Evolutionary conservation across 2,797 vertebrate species (phyloP).

Genomic region (Hirundo rustica): DNA sequence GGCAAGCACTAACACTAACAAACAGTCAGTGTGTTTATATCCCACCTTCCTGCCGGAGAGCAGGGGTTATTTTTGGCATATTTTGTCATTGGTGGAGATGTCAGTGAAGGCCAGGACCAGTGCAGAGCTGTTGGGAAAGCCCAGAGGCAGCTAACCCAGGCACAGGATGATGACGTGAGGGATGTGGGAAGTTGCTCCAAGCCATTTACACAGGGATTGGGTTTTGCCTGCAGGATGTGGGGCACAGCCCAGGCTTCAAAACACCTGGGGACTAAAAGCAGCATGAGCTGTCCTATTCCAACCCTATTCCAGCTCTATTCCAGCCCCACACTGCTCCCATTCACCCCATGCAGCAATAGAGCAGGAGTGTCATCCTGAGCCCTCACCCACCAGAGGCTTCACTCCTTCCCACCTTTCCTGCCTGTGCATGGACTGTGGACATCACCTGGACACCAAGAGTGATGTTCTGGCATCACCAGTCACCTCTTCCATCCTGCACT

Average conservation of each 20-base stretch:
- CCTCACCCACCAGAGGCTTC: neutral
- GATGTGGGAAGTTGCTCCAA: neutral
- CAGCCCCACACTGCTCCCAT: neutral
- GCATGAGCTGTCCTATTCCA: neutral
- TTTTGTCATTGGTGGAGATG: neutral
- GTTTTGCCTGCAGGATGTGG: neutral
- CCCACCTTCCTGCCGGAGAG: neutral
- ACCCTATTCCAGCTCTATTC: neutral
- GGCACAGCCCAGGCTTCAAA: neutral
- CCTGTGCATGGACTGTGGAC: rapidly evolving
- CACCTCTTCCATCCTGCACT: neutral
- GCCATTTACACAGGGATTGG: neutral
- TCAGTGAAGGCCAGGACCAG: neutral
- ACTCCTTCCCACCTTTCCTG: neutral
- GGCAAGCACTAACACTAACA: neutral
- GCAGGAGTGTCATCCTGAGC: neutral
- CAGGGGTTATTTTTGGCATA: neutral
- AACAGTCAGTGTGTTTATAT: conserved; percentile 26
- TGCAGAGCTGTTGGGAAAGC: neutral
- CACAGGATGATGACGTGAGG: neutral
- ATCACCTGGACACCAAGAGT: neutral
- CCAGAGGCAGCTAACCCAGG: neutral
- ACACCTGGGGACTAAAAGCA: neutral
- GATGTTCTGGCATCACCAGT: neutral
- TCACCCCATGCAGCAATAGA: neutral